Conservation (phyloP, 2,113 vertebrate species). For the Chloebia gouldiae region DNA sequence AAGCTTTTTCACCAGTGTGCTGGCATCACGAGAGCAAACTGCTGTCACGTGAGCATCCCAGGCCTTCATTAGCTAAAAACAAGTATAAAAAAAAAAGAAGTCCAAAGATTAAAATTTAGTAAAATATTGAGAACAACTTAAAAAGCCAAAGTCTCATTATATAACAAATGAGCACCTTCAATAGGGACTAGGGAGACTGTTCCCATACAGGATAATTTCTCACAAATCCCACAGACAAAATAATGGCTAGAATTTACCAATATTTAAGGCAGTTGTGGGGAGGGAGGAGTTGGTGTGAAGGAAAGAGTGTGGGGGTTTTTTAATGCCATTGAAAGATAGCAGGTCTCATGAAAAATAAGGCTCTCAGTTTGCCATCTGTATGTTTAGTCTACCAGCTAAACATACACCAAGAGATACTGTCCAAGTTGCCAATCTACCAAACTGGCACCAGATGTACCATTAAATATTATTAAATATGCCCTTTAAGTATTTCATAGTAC, state of each 20-base stretch:
- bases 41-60: constrained; percentile 93
- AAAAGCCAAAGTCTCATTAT: background rate
- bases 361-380: background rate
- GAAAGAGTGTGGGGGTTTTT: background rate
- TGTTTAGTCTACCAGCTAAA: background rate
- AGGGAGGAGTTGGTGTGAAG: background rate
- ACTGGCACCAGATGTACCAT: background rate
- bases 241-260: background rate
- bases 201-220: background rate
- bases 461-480: background rate
- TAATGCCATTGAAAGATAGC: background rate
- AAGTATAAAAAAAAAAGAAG: background rate
- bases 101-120: background rate
- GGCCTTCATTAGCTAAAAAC: constrained; percentile 86
- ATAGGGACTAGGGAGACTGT: background rate
- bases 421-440: background rate
- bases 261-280: background rate
- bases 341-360: background rate
- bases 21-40: constrained; percentile 89
- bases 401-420: background rate
- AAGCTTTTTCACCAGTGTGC: constrained; percentile 79
- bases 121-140: background rate
- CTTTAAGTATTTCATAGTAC: background rate
- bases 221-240: background rate
- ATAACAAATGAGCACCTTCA: background rate